Conservation (phyloP, 2,113 vertebrate genomes). For the Aegotheles bennettii region DNA sequence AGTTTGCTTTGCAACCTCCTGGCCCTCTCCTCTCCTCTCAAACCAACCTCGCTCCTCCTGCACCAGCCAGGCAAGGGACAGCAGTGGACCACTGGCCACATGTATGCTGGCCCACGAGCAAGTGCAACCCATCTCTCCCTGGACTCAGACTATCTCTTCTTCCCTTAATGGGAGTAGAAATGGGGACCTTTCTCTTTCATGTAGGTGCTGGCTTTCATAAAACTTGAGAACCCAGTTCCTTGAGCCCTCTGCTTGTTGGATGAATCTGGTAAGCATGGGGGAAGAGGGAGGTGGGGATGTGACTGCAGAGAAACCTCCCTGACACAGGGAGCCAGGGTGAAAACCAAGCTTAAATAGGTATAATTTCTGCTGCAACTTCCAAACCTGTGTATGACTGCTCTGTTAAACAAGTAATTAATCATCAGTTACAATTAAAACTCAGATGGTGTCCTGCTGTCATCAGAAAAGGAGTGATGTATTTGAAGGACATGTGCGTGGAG, state of each 20-base stretch:
- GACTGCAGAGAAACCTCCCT: neutral
- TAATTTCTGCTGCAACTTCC: neutral
- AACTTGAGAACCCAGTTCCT: neutral
- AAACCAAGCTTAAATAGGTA: neutral
- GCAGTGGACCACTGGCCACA: neutral
- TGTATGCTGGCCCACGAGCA: accelerated
- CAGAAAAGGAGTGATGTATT: neutral
- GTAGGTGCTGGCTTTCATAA: neutral
- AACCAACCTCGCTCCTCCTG: neutral
- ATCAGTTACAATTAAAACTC: neutral
- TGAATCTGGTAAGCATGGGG: neutral
- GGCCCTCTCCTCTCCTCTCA: neutral
- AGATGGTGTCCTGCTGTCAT: neutral
- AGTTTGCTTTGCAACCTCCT: neutral
- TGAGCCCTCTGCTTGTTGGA: neutral
- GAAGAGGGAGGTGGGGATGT: neutral
- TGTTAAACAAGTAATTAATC: neutral
- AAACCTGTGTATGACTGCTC: neutral
- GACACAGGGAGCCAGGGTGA: neutral
- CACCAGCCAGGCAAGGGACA: neutral
- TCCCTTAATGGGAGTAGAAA: neutral
- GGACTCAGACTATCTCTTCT: neutral
- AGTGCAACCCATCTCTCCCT: neutral
- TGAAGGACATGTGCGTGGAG: neutral
- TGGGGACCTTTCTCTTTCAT: neutral